A percentile compares a stretch with the other conserved stretches of the same genome.
These are phyloP conservation scores for Wasmannia auropunctata DNA, from an alignment of 1,140 invertebrate species.

Conservation along the genomic window DNA sequence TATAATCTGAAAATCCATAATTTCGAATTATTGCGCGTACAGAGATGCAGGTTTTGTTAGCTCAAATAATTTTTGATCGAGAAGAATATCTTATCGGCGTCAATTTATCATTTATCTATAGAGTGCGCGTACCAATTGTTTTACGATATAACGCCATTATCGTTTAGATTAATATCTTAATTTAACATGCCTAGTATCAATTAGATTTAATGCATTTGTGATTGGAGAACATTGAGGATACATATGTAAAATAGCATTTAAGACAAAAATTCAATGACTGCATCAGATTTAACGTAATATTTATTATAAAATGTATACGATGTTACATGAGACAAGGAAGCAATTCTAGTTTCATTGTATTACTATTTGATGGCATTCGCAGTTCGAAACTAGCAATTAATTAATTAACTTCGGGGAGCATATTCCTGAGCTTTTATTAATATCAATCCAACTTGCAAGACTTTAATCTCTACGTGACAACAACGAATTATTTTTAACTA, in stretches of 20 bases:
- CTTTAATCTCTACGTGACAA: not conserved
- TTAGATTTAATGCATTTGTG: not conserved
- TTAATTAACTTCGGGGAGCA: not conserved
- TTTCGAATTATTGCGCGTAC: not conserved
- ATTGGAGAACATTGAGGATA: not conserved
- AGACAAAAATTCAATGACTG: not conserved
- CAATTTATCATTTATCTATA: conserved; percentile 21
- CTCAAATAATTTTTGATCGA: not conserved
- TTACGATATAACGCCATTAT: not conserved
- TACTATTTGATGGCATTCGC: not conserved
- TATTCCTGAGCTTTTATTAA: not conserved
- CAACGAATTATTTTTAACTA: conserved; percentile 45
- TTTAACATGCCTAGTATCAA: not conserved
- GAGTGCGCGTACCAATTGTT: not conserved
- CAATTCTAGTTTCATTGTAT: not conserved
- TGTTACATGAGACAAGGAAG: not conserved
- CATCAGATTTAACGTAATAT: not conserved
- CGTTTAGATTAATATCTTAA: not conserved
- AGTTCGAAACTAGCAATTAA: not conserved
- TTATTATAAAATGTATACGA: not conserved
- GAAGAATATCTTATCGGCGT: not conserved
- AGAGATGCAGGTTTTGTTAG: not conserved
- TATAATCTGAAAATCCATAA: not conserved
- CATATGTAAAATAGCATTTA: not conserved
- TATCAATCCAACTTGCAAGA: not conserved